Evolutionary conservation across 2,888 invertebrate species (phyloP), one percentile per base, ranked within the genome.

Genomic region (Chrysolina haemoptera): DNA sequence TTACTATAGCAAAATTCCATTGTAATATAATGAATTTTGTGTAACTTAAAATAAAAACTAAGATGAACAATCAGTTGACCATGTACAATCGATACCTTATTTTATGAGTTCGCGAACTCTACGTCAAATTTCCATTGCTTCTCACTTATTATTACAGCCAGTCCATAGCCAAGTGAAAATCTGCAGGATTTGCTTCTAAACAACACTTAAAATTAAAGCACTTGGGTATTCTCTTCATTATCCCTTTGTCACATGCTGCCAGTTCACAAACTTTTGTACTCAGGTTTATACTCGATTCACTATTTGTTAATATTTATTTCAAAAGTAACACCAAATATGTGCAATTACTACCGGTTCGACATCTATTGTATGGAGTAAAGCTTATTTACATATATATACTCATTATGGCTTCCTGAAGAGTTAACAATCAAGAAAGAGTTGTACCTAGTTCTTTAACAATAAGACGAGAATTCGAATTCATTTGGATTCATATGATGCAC

Each of bases 141-240:
- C 82, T 80, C 78, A 79, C 74, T 76, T 81, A 79, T 79, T 68
- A 81, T 81, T 80, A 79, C 80, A 74, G 77, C 75, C 82, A 81
- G 80, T 79, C 83, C 84, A 82, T 83, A 84, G 84, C 83, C 87
- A 88, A 88, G 87, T 88, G 84, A 87, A 85, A 88, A 87, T 88
- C 87, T 88, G 88, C 88, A 87, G 86, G 87, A 86, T 83, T 83
- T 81, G 82, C 82, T 83, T 75, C 83, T 85, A 84, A 85, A 82
- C 83, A 86, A 85, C 84, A 85, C 82, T 85, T 81, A 82, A 82
- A 86, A 87, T 86, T 85, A 86, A 87, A 87, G 87, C 87, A 87
- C 86, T 86, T 87, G 80, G 87, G 86, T 86, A 86, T 86, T 86
- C 86, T 81, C 86, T 87, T 87, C 87, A 85, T 85, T 82, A 86